Conservation (phyloP, 2,113 vertebrate genomes). For the Ibidorhyncha struthersii region DNA sequence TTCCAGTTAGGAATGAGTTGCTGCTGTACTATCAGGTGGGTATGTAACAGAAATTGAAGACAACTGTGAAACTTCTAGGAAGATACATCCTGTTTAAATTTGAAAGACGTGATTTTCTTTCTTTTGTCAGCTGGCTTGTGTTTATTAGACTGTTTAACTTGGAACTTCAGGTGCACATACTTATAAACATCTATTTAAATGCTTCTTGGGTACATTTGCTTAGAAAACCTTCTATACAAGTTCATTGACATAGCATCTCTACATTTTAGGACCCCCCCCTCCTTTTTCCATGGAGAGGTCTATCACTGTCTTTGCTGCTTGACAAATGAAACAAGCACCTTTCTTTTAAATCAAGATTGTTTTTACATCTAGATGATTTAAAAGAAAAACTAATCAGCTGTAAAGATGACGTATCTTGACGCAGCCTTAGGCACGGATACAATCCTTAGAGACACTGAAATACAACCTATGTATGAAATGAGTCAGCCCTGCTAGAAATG, state of each 20-base stretch:
- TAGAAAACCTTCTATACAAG: neutral
- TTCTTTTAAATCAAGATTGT: neutral
- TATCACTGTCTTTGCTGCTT: neutral
- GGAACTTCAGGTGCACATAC: neutral
- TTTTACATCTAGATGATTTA: neutral
- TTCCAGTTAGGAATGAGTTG: neutral
- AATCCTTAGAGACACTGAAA: neutral
- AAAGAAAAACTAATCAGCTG: neutral
- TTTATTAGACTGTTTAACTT: neutral
- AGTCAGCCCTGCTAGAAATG: neutral
- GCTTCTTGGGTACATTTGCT: neutral
- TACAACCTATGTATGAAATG: neutral
- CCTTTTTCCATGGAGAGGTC: fast-evolving
- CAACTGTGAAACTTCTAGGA: neutral
- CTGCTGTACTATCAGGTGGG: neutral
- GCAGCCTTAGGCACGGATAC: neutral
- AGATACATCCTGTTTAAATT: neutral
- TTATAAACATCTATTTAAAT: neutral
- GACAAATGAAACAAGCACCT: neutral
- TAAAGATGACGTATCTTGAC: neutral
- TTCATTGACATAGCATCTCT: neutral
- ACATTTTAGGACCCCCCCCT: neutral
- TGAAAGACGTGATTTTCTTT: neutral
- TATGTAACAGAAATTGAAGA: neutral
- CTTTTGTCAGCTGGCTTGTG: neutral